Conservation (phyloP, 1,140 invertebrate species). For the Tribolium madens region DNA sequence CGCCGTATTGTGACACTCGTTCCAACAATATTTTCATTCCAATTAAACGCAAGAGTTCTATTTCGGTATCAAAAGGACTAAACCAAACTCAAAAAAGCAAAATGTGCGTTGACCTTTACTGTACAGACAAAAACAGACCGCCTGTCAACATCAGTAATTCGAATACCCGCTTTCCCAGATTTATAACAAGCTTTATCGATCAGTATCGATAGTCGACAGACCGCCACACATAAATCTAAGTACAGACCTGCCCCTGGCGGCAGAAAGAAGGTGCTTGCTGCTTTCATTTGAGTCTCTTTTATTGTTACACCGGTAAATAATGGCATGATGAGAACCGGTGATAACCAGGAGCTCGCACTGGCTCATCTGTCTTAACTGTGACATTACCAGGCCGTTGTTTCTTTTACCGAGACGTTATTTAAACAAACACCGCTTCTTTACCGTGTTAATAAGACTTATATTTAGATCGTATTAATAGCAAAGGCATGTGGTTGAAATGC, state of each 20-base stretch:
- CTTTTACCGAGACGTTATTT: conserved; percentile 21
- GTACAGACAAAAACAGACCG: conserved; percentile 27
- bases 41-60: conserved; percentile 3
- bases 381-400: conserved; percentile 38
- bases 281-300: conserved; percentile 47
- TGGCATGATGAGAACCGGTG: conserved; percentile 49
- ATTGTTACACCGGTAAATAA: conserved; percentile 51
- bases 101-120: conserved; percentile 47
- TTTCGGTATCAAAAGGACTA: neutral
- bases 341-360: conserved; percentile 46
- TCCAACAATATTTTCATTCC: neutral
- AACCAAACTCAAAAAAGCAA: conserved; percentile 2
- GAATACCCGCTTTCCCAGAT: conserved; percentile 44
- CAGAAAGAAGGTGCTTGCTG: conserved; percentile 41
- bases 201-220: conserved; percentile 46
- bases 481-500: conserved; percentile 21
- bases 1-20: neutral
- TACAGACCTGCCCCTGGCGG: conserved; percentile 45
- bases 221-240: conserved; percentile 49
- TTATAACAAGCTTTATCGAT: conserved; percentile 51
- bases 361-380: conserved; percentile 42
- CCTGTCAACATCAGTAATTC: conserved; percentile 48
- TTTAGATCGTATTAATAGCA: conserved; percentile 22
- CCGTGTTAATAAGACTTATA: conserved; percentile 31
- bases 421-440: conserved; percentile 27